Conservation (phyloP, 2,888 invertebrate species). For the Monopis laevigella region DNA sequence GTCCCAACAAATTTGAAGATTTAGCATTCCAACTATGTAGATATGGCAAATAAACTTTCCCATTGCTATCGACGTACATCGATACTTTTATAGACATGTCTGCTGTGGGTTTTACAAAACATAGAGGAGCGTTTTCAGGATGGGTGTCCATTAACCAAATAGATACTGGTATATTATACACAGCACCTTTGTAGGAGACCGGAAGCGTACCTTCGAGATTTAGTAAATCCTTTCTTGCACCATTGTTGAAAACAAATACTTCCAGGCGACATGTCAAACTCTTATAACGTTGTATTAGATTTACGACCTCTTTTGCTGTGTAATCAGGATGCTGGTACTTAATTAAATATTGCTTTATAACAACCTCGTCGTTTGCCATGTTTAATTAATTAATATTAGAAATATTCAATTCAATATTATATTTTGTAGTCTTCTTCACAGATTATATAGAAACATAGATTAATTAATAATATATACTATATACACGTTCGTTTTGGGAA, state of each 20-base stretch:
- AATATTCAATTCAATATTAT: no score
- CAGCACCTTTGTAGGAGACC: slow-evolving; percentile 85
- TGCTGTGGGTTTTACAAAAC: slow-evolving; percentile 92
- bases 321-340: slow-evolving; percentile 58
- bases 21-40: slow-evolving; percentile 91
- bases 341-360: slow-evolving; percentile 46
- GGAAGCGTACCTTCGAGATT: slow-evolving; percentile 93
- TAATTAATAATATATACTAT: no score
- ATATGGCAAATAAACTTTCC: slow-evolving; percentile 96
- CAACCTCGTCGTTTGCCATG: slow-evolving; percentile 54
- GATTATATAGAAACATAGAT: no score
- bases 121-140: slow-evolving; percentile 95
- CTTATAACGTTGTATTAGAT: slow-evolving; percentile 51
- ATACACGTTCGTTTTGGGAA: no score
- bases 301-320: slow-evolving; percentile 51
- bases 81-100: slow-evolving; percentile 97
- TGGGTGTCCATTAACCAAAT: slow-evolving; percentile 98
- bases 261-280: slow-evolving; percentile 54
- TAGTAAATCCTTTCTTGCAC: slow-evolving; percentile 79
- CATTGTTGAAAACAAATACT: slow-evolving; percentile 86
- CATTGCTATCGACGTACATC: slow-evolving; percentile 92
- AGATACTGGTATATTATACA: slow-evolving; percentile 96
- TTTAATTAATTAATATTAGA: no score
- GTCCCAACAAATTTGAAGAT: slow-evolving; percentile 84
- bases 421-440: no score